These are phyloP conservation scores for Sebastes fasciatus DNA, from an alignment of 2,113 vertebrate species.

Conservation along the genomic window DNA sequence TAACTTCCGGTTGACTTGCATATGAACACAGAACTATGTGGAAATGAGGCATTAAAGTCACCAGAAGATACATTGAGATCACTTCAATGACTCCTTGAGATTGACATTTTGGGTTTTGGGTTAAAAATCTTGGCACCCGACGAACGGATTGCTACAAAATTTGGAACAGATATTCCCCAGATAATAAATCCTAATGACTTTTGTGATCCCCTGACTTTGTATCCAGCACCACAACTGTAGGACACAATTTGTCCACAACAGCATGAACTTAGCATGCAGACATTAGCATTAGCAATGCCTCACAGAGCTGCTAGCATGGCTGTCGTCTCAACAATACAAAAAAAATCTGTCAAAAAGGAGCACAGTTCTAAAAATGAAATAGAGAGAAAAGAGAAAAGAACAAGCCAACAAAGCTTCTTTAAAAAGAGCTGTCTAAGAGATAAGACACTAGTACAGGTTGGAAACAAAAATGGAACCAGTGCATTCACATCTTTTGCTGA, in stretches of 20 bases:
- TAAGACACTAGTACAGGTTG: not conserved
- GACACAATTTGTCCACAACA: slow-evolving; percentile 16
- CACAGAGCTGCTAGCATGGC: not conserved
- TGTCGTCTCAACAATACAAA: not conserved
- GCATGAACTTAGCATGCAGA: slow-evolving; percentile 8
- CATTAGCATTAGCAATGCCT: slow-evolving; percentile 9
- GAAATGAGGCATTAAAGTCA: not conserved
- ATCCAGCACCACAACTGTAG: not conserved
- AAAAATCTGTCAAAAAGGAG: slow-evolving; percentile 16
- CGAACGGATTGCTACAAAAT: not conserved
- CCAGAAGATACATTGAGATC: not conserved
- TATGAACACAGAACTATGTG: too few species aligned
- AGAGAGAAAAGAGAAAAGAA: not conserved
- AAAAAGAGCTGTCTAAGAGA: slow-evolving; percentile 15
- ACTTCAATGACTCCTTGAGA: not conserved
- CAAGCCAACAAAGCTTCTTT: slow-evolving; percentile 5
- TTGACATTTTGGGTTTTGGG: not conserved
- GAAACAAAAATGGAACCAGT: slow-evolving; percentile 27
- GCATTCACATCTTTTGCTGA: slow-evolving; percentile 56
- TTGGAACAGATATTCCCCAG: not conserved
- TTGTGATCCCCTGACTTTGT: slow-evolving; percentile 10
- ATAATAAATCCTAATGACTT: not conserved
- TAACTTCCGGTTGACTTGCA: too few species aligned
- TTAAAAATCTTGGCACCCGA: not conserved
- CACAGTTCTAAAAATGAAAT: not conserved